Evolutionary conservation across 1,140 invertebrate species (phyloP).

Genomic region (Bombus pyrosoma): DNA sequence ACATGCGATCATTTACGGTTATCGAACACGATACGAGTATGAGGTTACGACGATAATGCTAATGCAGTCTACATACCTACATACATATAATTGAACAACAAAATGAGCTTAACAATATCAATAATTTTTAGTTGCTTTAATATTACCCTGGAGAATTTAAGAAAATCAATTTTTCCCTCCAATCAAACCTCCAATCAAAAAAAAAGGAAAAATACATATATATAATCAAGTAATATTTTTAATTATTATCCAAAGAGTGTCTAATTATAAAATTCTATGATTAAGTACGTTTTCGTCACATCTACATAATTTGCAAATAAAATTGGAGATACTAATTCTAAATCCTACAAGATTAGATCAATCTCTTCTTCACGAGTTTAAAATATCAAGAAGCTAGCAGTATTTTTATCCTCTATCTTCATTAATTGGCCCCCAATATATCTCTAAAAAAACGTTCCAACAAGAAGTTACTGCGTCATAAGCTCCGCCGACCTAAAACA

Average conservation of each 20-base stretch:
- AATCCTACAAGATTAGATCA: not conserved
- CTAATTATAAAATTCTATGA: no score
- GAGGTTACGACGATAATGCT: not conserved
- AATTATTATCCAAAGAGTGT: no score
- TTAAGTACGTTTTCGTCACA: no score
- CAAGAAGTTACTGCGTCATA: not conserved
- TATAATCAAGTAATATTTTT: no score
- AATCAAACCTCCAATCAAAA: no score
- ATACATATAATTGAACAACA: not conserved
- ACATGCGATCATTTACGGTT: constrained; percentile 4
- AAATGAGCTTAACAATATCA: not conserved
- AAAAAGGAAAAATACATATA: no score
- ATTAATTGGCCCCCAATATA: not conserved
- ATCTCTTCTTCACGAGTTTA: not conserved
- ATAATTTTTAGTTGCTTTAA: not conserved
- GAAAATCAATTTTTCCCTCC: no score
- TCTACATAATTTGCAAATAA: no score
- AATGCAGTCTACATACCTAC: no score
- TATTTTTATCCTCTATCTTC: not conserved
- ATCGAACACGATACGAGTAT: not conserved
- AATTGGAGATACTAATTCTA: not conserved
- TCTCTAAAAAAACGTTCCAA: not conserved
- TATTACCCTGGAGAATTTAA: not conserved
- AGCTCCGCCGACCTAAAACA: not conserved
- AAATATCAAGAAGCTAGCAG: not conserved